Evolutionary conservation across 2,113 vertebrate species (phyloP), one percentile per base, ranked within the genome.

Genomic region (Trematomus loennbergii): DNA sequence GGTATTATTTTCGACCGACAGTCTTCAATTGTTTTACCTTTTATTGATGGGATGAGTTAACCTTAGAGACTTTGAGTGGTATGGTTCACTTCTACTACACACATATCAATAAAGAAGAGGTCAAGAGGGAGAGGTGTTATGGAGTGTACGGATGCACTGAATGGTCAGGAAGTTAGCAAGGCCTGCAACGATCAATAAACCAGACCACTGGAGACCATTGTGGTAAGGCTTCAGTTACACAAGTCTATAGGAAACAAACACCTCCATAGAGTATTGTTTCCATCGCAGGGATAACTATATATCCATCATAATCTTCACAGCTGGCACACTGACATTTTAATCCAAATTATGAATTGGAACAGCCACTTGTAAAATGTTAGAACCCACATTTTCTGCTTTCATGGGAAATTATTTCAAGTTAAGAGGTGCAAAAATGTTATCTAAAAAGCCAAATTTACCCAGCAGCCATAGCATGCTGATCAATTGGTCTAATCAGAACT

Each of bases 161-260:
- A 62, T 73, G 87, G 81, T 88, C 78, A 79, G 75, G 82, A 84
- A 82, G 87, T 78, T 73, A 80, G 80, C 29, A 25, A 65, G 63
- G 65, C 62, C 72, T 58, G 64, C 33, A 84, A 60, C 64, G 43
- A 93, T 91, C 89, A 81, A 89, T 89, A 76, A 63, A 71, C n/a
- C 67, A 60, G 66, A 79, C 88, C 84, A 72, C 82, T 58, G 58
- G 79, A 86, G 81, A 76, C 59, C 65, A 46, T 65, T 78, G 73
- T 33, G 72, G 74, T 67, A 50, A 12, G 67, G 69, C 78, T 91
- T 65, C 74, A 72, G 77, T 87, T 88, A 79, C 76, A 81, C 64
- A 36, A 64, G 71, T 68, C 49, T 45, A 71, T 36, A 77, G 29
- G 25, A 68, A 71, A 62, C n/a, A 61, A 75, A 79, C 43, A 48